These are phyloP conservation scores for Pissodes strobi DNA, from an alignment of 1,140 invertebrate species.

Conservation along the genomic window DNA sequence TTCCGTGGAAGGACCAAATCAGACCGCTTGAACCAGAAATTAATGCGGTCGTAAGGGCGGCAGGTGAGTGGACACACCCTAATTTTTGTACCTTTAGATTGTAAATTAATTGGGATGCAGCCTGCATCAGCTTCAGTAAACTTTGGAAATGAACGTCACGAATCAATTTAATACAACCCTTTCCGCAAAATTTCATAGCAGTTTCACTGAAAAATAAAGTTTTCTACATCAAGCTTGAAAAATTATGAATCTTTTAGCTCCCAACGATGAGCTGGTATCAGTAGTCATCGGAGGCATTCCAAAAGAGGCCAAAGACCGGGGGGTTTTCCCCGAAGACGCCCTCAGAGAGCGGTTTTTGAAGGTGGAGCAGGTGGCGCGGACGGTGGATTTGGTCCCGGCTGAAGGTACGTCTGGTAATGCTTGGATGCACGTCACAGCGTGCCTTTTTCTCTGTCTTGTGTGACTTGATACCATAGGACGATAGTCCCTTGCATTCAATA, in stretches of 20 bases:
- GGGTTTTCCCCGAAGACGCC: slow-evolving; percentile 84
- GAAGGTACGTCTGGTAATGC: slow-evolving; percentile 62
- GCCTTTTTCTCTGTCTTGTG: no score
- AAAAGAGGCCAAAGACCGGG: slow-evolving; percentile 71
- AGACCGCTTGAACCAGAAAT: slow-evolving; percentile 79
- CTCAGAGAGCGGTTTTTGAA: slow-evolving; percentile 83
- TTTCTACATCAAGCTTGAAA: no score
- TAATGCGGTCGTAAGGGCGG: slow-evolving; percentile 67
- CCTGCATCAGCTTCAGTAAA: no score
- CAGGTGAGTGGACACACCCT: slow-evolving; percentile 64
- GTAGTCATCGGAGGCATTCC: slow-evolving; percentile 79
- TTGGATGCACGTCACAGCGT: no score
- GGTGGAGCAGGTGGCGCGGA: slow-evolving; percentile 71
- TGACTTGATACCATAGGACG: no score
- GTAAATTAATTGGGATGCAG: no score
- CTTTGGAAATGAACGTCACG: no score
- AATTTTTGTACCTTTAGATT: no score
- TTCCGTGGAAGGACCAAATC: slow-evolving; percentile 62
- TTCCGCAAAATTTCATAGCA: no score
- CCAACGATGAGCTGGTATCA: slow-evolving; percentile 71
- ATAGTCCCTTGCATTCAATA: no score
- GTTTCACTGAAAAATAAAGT: no score
- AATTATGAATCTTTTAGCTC: slow-evolving; percentile 57
- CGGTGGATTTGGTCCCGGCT: slow-evolving; percentile 82
- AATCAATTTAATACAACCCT: no score